These are phyloP conservation scores for Delphinus delphis DNA, from an alignment of 2,113 vertebrate genomes.

Conservation along the genomic window DNA sequence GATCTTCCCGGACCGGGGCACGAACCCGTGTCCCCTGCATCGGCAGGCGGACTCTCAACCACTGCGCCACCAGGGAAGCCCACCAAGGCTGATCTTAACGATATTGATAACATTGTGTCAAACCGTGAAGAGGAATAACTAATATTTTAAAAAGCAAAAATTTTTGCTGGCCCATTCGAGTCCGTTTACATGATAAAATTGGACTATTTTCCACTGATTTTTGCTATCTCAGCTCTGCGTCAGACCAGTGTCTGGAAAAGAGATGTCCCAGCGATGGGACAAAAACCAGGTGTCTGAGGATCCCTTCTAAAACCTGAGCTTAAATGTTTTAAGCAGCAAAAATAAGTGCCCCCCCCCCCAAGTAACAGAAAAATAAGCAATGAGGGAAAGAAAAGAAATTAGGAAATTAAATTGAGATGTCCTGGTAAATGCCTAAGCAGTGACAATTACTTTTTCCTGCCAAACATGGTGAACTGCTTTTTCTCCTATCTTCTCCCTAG, in stretches of 20 bases:
- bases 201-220: not conserved
- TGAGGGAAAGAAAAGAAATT: not conserved
- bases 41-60: too few species aligned
- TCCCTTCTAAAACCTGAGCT: not conserved
- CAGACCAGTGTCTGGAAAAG: not conserved
- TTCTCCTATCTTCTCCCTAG: constrained; percentile 10
- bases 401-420: not conserved
- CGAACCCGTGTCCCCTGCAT: too few species aligned
- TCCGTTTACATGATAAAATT: not conserved
- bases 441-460: not conserved
- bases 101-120: not conserved
- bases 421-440: not conserved
- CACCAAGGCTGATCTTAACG: not conserved
- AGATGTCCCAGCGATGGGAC: not conserved
- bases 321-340: not conserved
- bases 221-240: not conserved
- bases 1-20: too few species aligned
- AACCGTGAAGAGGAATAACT: not conserved
- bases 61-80: too few species aligned
- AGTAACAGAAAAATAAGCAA: constrained; percentile 4
- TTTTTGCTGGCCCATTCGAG: not conserved
- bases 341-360: not conserved
- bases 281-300: not conserved
- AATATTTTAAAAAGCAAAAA: not conserved
- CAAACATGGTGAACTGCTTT: not conserved